Evolutionary conservation across 2,113 vertebrate species (phyloP).

Genomic region (Psophia crepitans): DNA sequence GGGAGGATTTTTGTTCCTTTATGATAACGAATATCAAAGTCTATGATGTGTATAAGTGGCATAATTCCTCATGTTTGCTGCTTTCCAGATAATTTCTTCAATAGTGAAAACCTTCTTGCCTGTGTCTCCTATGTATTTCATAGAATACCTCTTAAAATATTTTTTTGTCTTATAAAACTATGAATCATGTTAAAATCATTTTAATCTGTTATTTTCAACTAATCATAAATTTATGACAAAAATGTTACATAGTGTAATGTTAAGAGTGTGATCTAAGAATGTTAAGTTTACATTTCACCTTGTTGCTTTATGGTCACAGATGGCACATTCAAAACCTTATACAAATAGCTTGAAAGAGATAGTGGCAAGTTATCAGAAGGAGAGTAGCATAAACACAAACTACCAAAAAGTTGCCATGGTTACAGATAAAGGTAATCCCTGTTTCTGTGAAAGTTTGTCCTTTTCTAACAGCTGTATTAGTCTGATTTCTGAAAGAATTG

Average conservation of each 20-base stretch:
- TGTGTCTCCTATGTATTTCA: not conserved
- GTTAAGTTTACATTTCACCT: not conserved
- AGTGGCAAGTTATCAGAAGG: slow-evolving; percentile 28
- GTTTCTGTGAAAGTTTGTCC: slow-evolving; percentile 33
- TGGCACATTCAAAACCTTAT: not conserved
- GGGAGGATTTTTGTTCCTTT: not conserved
- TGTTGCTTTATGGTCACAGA: not conserved
- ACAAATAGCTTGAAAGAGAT: slow-evolving; percentile 33
- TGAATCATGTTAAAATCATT: slow-evolving; percentile 17
- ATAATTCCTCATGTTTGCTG: not conserved
- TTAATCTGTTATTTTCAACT: not conserved
- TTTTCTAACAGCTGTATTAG: slow-evolving; percentile 43
- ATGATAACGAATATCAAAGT: not conserved
- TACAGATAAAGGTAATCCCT: slow-evolving; percentile 61
- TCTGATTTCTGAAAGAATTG: slow-evolving; percentile 9
- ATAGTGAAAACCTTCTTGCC: too few species aligned
- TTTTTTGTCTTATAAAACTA: not conserved
- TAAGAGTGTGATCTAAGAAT: not conserved
- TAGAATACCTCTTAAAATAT: not conserved
- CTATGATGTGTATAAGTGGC: not conserved
- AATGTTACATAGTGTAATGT: not conserved
- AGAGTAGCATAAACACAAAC: slow-evolving; percentile 38
- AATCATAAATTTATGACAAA: slow-evolving; percentile 10
- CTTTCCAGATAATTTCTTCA: not conserved
- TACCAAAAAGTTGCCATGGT: slow-evolving; percentile 62